A percentile compares a stretch with the other conserved stretches of the same genome.
These are phyloP conservation scores for Peromyscus melanophrys DNA, from an alignment of 2,797 vertebrate genomes.

Conservation along the genomic window DNA sequence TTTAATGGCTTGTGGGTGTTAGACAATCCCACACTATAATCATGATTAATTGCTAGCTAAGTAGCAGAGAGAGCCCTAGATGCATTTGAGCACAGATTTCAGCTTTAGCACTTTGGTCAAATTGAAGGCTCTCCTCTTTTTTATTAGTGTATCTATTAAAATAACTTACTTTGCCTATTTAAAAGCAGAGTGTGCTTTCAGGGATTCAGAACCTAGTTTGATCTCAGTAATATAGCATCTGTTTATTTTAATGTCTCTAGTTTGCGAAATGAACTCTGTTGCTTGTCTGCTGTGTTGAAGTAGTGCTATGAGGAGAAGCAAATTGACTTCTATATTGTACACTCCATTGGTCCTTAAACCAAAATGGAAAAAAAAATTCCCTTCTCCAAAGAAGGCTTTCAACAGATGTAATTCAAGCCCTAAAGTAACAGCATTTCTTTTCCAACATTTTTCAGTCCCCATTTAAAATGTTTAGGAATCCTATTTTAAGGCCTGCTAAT, in stretches of 20 bases:
- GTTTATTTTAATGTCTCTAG: constrained; percentile 16
- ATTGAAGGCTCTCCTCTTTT: constrained; percentile 56
- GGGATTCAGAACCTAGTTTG: constrained; percentile 50
- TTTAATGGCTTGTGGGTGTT: constrained; percentile 10
- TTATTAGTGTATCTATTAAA: constrained; percentile 70
- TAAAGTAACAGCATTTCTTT: background rate
- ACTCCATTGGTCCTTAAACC: background rate
- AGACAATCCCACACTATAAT: constrained; percentile 61
- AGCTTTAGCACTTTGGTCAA: background rate
- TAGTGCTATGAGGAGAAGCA: background rate
- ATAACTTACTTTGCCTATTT: constrained; percentile 33
- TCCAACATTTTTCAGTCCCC: rapidly evolving
- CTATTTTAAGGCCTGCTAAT: background rate
- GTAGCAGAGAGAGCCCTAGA: constrained; percentile 20
- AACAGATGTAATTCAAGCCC: background rate
- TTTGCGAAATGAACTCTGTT: background rate
- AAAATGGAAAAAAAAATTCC: background rate
- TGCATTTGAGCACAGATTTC: constrained; percentile 56
- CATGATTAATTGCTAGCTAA: constrained; percentile 70
- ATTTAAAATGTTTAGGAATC: background rate
- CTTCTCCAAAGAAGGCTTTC: background rate
- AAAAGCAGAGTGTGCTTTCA: constrained; percentile 35
- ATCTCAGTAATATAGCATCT: constrained; percentile 10
- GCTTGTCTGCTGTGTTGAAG: background rate
- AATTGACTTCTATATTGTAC: background rate